These are phyloP conservation scores for Arbacia lixula DNA, from an alignment of 53 echinoderm and acorn worm species.

Conservation along the genomic window DNA sequence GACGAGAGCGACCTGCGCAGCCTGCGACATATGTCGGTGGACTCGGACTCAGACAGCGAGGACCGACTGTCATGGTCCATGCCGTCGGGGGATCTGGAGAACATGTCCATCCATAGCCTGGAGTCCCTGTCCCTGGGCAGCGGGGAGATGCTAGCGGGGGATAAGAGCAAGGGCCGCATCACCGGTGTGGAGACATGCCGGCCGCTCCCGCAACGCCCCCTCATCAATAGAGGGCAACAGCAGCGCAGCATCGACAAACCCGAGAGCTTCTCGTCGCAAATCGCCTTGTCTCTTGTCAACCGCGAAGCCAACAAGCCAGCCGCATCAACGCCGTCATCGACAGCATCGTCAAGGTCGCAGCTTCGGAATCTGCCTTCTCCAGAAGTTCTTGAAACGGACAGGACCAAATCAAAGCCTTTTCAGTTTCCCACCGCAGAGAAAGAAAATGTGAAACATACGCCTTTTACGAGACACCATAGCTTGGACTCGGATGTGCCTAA, in stretches of 20 bases:
- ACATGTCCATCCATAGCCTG: constrained; percentile 67
- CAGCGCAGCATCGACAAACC: constrained; percentile 65
- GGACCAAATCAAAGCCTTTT: constrained; percentile 70
- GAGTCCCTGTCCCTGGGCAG: constrained; percentile 54
- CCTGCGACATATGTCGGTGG: constrained; percentile 58
- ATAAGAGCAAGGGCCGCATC: constrained; percentile 27
- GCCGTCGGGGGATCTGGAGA: constrained; percentile 70
- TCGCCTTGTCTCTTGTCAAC: constrained; percentile 64
- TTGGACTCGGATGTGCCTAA: constrained; percentile 50
- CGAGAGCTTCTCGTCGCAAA: constrained; percentile 64
- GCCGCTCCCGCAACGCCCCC: constrained; percentile 79
- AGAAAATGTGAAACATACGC: constrained; percentile 18
- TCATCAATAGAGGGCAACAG: constrained; percentile 45
- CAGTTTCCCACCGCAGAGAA: constrained; percentile 65
- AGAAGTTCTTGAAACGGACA: constrained; percentile 51
- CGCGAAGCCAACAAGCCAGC: constrained; percentile 44
- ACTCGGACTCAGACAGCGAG: constrained; percentile 66
- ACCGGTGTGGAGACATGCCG: constrained; percentile 76
- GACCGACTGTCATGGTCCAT: constrained; percentile 80
- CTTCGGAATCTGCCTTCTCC: constrained; percentile 84
- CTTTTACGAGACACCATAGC: constrained; percentile 56
- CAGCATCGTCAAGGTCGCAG: constrained; percentile 6
- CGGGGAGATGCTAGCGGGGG: constrained; percentile 21
- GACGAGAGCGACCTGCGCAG: constrained; percentile 74
- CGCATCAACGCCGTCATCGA: constrained; percentile 40